Percentiles rank a stretch among this genome's conserved stretches.
These are phyloP conservation scores for Chrysochloris asiatica DNA, from an alignment of 2,113 vertebrate genomes.

Conservation along the genomic window DNA sequence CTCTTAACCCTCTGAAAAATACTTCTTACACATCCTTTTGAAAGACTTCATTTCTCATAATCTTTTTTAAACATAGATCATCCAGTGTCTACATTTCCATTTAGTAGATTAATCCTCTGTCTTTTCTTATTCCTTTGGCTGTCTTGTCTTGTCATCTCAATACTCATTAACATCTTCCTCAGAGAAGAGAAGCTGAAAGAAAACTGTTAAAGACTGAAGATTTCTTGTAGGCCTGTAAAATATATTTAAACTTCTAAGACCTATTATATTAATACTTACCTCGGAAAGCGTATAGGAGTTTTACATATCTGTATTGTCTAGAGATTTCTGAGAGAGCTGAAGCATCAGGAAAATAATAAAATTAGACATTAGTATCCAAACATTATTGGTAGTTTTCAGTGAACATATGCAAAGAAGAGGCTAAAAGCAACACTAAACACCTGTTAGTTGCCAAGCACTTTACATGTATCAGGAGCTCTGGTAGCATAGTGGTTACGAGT, in stretches of 20 bases:
- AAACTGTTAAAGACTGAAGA: neutral
- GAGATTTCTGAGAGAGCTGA: neutral
- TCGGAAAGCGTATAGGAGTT: neutral
- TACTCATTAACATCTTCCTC: neutral
- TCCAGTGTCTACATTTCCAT: neutral
- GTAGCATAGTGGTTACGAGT: too few relatives aligned
- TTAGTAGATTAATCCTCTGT: neutral
- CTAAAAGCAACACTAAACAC: neutral
- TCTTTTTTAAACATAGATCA: neutral
- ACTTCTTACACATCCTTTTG: neutral
- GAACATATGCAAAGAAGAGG: neutral
- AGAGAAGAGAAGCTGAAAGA: neutral
- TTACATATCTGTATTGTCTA: neutral
- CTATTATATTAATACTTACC: neutral
- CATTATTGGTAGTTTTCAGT: neutral
- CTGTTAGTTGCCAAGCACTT: neutral
- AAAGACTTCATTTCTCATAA: conserved; percentile 8
- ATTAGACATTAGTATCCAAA: neutral
- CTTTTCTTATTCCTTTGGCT: neutral
- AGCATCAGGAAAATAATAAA: neutral
- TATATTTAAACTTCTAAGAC: neutral
- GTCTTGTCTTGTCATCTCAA: neutral
- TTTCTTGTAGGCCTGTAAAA: neutral
- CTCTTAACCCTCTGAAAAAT: neutral
- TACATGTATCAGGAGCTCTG: neutral